Percentiles rank a stretch among this genome's conserved stretches.
Conservation (phyloP, 2,113 vertebrate species). For the Misgurnus anguillicaudatus region DNA sequence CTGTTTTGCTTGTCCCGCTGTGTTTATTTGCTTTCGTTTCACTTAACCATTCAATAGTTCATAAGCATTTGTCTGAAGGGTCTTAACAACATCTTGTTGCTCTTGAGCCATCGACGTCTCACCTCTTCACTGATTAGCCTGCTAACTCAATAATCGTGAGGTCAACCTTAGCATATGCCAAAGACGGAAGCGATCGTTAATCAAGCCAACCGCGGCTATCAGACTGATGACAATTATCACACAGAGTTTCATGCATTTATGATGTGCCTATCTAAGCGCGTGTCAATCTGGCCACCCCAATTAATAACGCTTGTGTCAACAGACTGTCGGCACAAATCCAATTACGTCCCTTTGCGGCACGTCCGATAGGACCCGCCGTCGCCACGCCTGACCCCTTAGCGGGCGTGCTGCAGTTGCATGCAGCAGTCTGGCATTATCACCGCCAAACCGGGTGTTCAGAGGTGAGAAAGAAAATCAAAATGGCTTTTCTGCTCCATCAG, state of each 20-base stretch:
- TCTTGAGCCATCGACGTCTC: constrained; percentile 37
- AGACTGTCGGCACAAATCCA: constrained; percentile 58
- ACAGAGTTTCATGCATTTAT: constrained; percentile 51
- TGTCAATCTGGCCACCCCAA: constrained; percentile 51
- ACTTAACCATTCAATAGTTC: constrained; percentile 5
- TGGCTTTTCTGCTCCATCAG: constrained; percentile 61
- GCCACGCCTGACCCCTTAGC: constrained; percentile 22
- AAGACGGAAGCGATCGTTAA: constrained; percentile 54
- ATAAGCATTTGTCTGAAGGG: constrained; percentile 16
- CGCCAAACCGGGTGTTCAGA: constrained; percentile 18
- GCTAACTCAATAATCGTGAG: constrained; percentile 54
- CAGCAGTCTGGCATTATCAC: constrained; percentile 32
- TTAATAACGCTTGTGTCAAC: constrained; percentile 53
- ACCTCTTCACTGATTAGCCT: constrained; percentile 47
- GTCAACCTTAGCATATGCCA: constrained; percentile 54
- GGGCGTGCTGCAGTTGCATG: constrained; percentile 3
- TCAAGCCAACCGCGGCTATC: constrained; percentile 48
- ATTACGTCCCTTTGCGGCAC: constrained; percentile 45
- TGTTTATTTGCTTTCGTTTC: neutral
- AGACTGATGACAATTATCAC: constrained; percentile 51
- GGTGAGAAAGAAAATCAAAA: constrained; percentile 51
- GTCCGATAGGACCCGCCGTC: constrained; percentile 18
- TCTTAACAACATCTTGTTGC: constrained; percentile 28
- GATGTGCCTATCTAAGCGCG: constrained; percentile 51
- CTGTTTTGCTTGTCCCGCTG: too few species aligned